These are phyloP conservation scores for Danio tinwini DNA, from an alignment of 2,797 vertebrate species.

Conservation along the genomic window DNA sequence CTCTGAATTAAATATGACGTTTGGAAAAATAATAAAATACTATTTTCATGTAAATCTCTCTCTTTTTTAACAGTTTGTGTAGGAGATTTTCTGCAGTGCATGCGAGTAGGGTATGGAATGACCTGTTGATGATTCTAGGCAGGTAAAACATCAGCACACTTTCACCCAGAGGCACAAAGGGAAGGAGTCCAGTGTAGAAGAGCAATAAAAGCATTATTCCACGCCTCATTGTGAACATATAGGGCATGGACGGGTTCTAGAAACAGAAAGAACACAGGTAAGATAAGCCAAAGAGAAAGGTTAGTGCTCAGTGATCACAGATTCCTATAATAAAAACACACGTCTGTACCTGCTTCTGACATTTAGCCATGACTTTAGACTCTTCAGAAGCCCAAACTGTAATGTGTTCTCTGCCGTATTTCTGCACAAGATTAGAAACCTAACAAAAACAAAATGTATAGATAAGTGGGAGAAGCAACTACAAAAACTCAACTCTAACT, in stretches of 20 bases:
- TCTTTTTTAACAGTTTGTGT: too few species aligned
- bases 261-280: not conserved
- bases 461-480: too few species aligned
- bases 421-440: slow-evolving; percentile 78
- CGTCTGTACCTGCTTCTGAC: slow-evolving; percentile 73
- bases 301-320: not conserved
- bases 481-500: too few species aligned
- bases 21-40: too few species aligned
- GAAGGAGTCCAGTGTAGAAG: slow-evolving; percentile 80
- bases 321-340: not conserved
- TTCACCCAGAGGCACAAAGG: slow-evolving; percentile 74
- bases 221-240: slow-evolving; percentile 75
- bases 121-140: slow-evolving; percentile 76
- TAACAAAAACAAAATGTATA: slow-evolving; percentile 54
- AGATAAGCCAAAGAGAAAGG: not conserved
- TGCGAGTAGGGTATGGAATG: not conserved
- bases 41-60: too few species aligned
- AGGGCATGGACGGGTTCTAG: slow-evolving; percentile 76
- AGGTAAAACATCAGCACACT: slow-evolving; percentile 82
- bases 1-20: too few species aligned
- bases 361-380: slow-evolving; percentile 76
- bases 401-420: slow-evolving; percentile 75
- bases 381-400: slow-evolving; percentile 83
- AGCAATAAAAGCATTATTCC: slow-evolving; percentile 77
- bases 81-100: too few species aligned